These are phyloP conservation scores for Acrocephalus kingi DNA, from an alignment of 2,113 vertebrate genomes.

Conservation along the genomic window DNA sequence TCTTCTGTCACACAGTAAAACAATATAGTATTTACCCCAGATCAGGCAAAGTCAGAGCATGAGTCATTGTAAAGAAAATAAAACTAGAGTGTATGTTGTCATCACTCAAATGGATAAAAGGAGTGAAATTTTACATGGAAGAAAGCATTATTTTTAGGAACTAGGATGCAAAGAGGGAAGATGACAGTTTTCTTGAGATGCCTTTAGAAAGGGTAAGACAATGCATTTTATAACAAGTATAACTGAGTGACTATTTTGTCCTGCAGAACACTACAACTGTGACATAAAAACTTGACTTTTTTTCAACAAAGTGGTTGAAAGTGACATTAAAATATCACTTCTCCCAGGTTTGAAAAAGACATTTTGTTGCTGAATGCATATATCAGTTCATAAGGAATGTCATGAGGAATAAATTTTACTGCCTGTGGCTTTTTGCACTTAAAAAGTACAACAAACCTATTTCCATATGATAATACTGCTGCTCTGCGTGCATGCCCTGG, in stretches of 20 bases:
- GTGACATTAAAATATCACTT: background rate
- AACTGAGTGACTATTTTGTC: background rate
- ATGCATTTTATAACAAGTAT: background rate
- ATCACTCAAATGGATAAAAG: background rate
- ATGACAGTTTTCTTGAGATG: background rate
- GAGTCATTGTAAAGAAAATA: background rate
- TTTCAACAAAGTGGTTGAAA: background rate
- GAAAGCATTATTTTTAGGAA: background rate
- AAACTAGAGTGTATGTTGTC: background rate
- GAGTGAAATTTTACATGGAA: background rate
- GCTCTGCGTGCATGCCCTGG: constrained; percentile 5
- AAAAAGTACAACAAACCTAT: constrained; percentile 23
- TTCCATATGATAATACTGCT: constrained; percentile 41
- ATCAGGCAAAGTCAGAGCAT: background rate
- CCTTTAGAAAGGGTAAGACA: background rate
- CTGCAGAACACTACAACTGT: background rate
- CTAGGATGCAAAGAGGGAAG: background rate
- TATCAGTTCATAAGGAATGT: background rate
- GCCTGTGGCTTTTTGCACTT: constrained; percentile 18
- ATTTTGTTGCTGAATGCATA: background rate
- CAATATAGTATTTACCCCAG: background rate
- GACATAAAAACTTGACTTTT: background rate
- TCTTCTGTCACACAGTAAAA: background rate
- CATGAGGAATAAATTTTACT: background rate
- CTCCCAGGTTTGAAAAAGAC: background rate